These are phyloP conservation scores for Henricia sp. DNA, from an alignment of 53 echinoderm and acorn worm species.

Conservation along the genomic window DNA sequence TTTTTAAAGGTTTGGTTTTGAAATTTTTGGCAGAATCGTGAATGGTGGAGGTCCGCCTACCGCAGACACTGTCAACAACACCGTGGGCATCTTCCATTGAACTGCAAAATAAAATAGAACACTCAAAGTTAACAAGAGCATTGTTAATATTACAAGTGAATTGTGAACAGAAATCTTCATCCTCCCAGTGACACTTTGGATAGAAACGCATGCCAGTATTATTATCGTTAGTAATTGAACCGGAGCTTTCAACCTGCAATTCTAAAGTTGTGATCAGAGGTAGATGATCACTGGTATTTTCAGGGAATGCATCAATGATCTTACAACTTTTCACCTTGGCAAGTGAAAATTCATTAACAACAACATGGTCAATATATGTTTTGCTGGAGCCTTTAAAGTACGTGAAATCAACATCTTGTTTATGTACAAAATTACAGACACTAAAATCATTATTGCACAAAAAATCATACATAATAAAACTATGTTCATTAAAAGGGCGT, in stretches of 20 bases:
- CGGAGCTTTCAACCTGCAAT: background rate
- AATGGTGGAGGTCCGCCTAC: background rate
- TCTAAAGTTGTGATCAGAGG: background rate
- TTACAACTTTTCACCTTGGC: conserved; percentile 8
- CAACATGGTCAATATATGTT: conserved; percentile 35
- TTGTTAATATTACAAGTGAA: background rate
- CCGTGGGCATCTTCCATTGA: conserved; percentile 1
- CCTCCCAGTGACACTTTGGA: conserved; percentile 25
- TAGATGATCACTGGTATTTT: conserved; percentile 35
- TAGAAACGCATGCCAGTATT: background rate
- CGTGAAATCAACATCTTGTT: conserved; percentile 30
- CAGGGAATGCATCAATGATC: conserved; percentile 13
- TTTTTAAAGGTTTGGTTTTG: background rate
- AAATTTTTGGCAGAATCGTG: conserved; percentile 9
- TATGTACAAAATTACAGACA: conserved; percentile 25
- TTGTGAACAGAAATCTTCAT: conserved; percentile 6
- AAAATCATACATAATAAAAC: conserved; percentile 25
- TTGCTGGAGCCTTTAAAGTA: conserved; percentile 18
- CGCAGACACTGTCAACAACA: conserved; percentile 9
- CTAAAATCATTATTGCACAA: conserved; percentile 25
- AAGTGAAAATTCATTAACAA: conserved; percentile 33
- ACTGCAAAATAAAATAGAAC: conserved; percentile 9
- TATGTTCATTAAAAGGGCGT: conserved; percentile 10
- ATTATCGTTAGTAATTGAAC: background rate
- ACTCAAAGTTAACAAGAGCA: background rate